phyloP scores from a whole-genome alignment of 2,888 invertebrate genomes.

The Entomobrya proxima region DNA sequence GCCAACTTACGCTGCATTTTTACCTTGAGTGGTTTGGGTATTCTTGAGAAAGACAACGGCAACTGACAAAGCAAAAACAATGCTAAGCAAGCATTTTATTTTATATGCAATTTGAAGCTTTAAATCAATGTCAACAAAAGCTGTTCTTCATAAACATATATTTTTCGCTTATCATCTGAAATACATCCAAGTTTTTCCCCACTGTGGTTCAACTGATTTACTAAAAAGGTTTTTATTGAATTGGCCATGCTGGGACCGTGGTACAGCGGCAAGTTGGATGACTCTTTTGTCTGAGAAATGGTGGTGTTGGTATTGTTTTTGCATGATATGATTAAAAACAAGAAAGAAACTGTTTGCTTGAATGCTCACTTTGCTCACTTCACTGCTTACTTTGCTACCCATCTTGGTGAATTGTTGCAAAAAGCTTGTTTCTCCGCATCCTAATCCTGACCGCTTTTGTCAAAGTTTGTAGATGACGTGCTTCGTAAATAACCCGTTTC shows the following conservation, averaged over 20 bases:
- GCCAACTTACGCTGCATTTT: too few species aligned
- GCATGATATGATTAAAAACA: conserved; percentile 41
- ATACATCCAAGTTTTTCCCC: conserved; percentile 2
- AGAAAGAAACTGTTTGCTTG: conserved; percentile 29
- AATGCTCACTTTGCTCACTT: neutral
- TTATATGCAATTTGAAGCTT: conserved; percentile 34
- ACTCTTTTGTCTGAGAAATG: conserved; percentile 12
- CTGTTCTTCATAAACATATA: conserved; percentile 3
- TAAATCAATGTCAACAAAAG: conserved; percentile 61
- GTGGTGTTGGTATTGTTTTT: conserved; percentile 1
- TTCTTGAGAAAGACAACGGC: neutral
- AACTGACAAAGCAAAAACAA: conserved; percentile 27
- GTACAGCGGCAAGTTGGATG: conserved; percentile 10
- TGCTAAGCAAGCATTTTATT: conserved; percentile 22
- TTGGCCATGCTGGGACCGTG: neutral
- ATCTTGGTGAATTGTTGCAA: neutral
- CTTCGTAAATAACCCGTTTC: conserved; percentile 46
- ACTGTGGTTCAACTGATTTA: conserved; percentile 17
- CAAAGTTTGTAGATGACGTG: neutral
- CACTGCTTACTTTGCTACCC: neutral
- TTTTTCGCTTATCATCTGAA: neutral
- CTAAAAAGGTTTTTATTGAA: conserved; percentile 30
- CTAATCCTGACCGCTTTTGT: neutral
- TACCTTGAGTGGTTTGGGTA: neutral
- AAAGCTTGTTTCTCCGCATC: conserved; percentile 2